A percentile compares a stretch with the other conserved stretches of the same genome.
Evolutionary conservation across 2,113 vertebrate species (phyloP).

Genomic region (Pelecanus crispus): DNA sequence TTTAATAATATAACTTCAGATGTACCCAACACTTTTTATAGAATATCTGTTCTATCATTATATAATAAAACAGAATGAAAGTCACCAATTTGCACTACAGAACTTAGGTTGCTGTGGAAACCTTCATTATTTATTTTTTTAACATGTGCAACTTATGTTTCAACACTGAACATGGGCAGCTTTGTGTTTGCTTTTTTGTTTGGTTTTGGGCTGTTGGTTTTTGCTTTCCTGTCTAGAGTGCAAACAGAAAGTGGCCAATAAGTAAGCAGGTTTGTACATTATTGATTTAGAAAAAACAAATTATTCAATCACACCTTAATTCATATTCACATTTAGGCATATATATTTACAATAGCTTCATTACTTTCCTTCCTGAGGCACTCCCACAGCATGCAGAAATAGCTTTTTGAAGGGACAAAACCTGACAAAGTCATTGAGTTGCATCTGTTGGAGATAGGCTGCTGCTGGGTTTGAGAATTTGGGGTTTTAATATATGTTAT

Average conservation of each 20-base stretch:
- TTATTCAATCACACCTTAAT: neutral
- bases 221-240: neutral
- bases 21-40: slow-evolving; percentile 26
- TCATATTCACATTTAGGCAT: slow-evolving; percentile 4
- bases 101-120: slow-evolving; percentile 67
- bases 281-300: neutral
- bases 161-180: neutral
- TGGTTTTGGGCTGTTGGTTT: neutral
- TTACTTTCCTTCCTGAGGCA: slow-evolving; percentile 12
- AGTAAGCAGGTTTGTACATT: neutral
- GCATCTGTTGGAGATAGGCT: neutral
- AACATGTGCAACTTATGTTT: slow-evolving; percentile 4
- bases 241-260: neutral
- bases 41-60: slow-evolving; percentile 51
- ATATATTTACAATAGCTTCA: slow-evolving; percentile 30
- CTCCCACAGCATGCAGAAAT: slow-evolving; percentile 40
- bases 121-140: slow-evolving; percentile 58
- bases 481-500: neutral
- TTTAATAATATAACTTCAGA: neutral
- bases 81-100: slow-evolving; percentile 37
- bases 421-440: slow-evolving; percentile 22
- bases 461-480: neutral
- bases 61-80: slow-evolving; percentile 62
- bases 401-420: slow-evolving; percentile 42
- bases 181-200: neutral